Percentiles rank a stretch among this genome's conserved stretches.
phyloP scores from a whole-genome alignment of 2,888 invertebrate genomes.

The Petrolisthes manimaculis region DNA sequence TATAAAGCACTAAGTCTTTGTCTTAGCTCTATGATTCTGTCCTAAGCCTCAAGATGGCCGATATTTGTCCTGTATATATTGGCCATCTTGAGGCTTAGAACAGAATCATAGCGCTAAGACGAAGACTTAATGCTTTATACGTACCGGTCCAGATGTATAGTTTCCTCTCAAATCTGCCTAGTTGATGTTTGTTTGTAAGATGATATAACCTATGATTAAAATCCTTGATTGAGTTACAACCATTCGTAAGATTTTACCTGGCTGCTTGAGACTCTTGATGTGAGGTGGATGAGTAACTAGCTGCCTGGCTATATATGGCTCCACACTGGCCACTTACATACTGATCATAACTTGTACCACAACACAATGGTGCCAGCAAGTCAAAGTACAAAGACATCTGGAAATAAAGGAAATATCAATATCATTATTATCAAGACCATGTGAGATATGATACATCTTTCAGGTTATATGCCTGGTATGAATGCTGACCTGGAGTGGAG shows the following conservation, averaged over 20 bases:
- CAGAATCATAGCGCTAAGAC: too few relatives aligned
- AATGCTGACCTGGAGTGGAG: constrained; percentile 70
- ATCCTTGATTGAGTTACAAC: too few relatives aligned
- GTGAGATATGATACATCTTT: neutral
- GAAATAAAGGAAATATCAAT: constrained; percentile 47
- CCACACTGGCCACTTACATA: constrained; percentile 69
- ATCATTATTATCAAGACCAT: neutral
- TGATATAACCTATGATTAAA: too few relatives aligned
- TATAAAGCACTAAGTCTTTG: too few relatives aligned
- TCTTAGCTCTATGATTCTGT: too few relatives aligned
- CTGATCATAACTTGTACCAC: constrained; percentile 69
- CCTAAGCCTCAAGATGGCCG: too few relatives aligned
- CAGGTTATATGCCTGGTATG: neutral
- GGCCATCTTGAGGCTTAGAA: too few relatives aligned
- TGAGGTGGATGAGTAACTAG: constrained; percentile 43
- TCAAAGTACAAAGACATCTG: constrained; percentile 74
- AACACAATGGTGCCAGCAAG: constrained; percentile 71
- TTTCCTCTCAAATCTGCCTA: too few relatives aligned
- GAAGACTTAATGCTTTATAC: too few relatives aligned
- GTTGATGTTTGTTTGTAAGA: too few relatives aligned
- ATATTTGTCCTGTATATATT: too few relatives aligned
- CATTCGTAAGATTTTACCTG: constrained; percentile 38
- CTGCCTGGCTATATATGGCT: constrained; percentile 66
- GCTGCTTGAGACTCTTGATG: constrained; percentile 57
- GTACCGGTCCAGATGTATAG: too few relatives aligned